Percentiles rank a stretch among this genome's conserved stretches.
Conservation (phyloP, 2,888 invertebrate species). For the Chloromyia formosa region DNA sequence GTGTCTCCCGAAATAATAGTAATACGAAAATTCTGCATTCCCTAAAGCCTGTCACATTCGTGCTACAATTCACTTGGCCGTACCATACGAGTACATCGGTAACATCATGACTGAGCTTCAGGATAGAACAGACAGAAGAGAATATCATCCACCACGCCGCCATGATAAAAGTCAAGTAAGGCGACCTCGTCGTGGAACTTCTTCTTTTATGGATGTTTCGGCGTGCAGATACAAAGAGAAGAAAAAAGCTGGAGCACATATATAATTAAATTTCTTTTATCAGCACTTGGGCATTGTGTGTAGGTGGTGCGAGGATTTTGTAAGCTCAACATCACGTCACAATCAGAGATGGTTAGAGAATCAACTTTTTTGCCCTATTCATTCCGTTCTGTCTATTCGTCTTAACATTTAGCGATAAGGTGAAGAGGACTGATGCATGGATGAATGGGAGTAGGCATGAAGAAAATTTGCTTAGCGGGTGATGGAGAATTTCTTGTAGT, state of each 20-base stretch:
- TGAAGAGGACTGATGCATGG: too few species aligned
- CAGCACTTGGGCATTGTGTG: constrained; percentile 7
- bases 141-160: not conserved
- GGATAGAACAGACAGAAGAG: constrained; percentile 6
- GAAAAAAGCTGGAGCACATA: too few species aligned
- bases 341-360: constrained; percentile 14
- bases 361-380: constrained; percentile 5
- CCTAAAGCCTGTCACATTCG: constrained; percentile 33
- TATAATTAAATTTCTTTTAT: constrained; percentile 37
- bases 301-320: constrained; percentile 22
- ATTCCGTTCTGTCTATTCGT: too few species aligned
- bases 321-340: constrained; percentile 21
- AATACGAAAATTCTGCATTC: constrained; percentile 26
- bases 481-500: too few species aligned
- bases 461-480: too few species aligned
- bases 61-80: constrained; percentile 21
- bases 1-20: not conserved
- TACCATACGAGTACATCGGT: too few species aligned
- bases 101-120: not conserved
- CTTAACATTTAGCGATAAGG: too few species aligned
- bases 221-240: too few species aligned
- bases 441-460: too few species aligned
- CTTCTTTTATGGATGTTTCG: too few species aligned
- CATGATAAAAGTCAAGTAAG: too few species aligned
- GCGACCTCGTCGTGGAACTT: too few species aligned